phyloP scores from a whole-genome alignment of 2,797 vertebrate genomes.

The Kryptopterus vitreolus region DNA sequence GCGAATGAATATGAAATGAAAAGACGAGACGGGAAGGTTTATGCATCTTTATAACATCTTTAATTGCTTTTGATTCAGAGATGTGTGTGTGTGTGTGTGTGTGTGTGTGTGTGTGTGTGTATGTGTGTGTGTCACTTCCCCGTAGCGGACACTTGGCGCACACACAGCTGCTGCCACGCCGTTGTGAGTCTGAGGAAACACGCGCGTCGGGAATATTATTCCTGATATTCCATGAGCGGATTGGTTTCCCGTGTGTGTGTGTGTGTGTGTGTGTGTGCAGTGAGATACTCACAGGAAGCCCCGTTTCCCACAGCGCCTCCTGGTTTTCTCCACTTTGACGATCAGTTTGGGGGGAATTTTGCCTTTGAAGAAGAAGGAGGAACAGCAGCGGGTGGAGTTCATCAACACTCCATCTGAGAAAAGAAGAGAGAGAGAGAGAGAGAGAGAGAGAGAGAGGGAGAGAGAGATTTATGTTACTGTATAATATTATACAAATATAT shows the following conservation, averaged over 20 bases:
- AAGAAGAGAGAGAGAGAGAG: background rate
- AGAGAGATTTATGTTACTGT: no score
- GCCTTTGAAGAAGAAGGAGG: background rate
- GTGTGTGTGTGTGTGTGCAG: background rate
- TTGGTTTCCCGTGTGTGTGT: background rate
- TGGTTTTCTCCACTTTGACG: slow-evolving; percentile 7
- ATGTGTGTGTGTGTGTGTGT: background rate
- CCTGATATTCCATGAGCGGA: background rate
- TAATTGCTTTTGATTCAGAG: no score
- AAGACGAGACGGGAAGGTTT: no score
- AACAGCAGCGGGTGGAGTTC: background rate
- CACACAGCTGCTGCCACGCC: background rate
- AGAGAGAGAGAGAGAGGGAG: background rate
- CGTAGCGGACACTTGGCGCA: background rate
- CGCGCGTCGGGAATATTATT: no score
- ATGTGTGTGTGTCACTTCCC: background rate
- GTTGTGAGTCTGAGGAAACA: slow-evolving; percentile 33
- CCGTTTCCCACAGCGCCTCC: background rate
- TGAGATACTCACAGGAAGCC: slow-evolving; percentile 13
- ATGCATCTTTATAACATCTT: no score
- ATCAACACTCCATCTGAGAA: background rate
- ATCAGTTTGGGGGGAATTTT: background rate
- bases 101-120: no score
- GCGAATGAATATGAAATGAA: background rate
- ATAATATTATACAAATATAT: no score